Evolutionary conservation across 2,797 vertebrate genomes (phyloP).

Genomic region (Rhinichthys osculus): DNA sequence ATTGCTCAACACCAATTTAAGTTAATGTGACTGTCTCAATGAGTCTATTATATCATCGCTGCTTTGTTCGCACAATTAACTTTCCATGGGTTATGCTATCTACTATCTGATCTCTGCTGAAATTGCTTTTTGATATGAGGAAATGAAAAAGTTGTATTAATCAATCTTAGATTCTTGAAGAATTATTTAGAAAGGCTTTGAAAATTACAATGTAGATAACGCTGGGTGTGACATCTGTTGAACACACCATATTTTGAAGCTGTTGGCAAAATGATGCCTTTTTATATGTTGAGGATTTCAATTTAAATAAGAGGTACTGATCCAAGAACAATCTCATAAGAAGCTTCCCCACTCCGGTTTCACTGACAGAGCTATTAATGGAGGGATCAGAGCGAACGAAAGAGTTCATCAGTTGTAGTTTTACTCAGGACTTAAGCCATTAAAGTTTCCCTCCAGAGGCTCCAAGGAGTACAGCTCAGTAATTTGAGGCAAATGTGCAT

Average conservation of each 20-base stretch:
- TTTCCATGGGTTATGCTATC: conserved; percentile 48
- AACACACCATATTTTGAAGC: neutral
- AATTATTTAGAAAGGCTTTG: conserved; percentile 43
- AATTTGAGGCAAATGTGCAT: conserved; percentile 37
- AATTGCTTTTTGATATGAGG: conserved; percentile 42
- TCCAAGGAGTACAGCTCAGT: conserved; percentile 45
- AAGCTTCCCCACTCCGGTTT: neutral
- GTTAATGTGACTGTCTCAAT: conserved; percentile 44
- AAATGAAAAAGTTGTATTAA: conserved; percentile 27
- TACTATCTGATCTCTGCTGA: conserved; percentile 46
- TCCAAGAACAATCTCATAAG: conserved; percentile 5
- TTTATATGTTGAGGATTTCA: neutral
- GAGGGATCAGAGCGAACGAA: conserved; percentile 43
- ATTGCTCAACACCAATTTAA: conserved; percentile 41
- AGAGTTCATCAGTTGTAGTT: conserved; percentile 46
- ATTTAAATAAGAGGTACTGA: conserved; percentile 15
- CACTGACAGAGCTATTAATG: conserved; percentile 37
- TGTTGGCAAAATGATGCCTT: neutral
- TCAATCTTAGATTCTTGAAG: conserved; percentile 37
- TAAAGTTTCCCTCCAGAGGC: conserved; percentile 38
- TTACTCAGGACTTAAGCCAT: conserved; percentile 38
- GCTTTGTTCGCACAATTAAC: conserved; percentile 51
- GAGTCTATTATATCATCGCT: conserved; percentile 46
- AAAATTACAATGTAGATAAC: neutral
- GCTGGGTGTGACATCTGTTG: neutral